Evolutionary conservation across 2,888 invertebrate genomes (phyloP).

Genomic region (Leptinotarsa haldemani): DNA sequence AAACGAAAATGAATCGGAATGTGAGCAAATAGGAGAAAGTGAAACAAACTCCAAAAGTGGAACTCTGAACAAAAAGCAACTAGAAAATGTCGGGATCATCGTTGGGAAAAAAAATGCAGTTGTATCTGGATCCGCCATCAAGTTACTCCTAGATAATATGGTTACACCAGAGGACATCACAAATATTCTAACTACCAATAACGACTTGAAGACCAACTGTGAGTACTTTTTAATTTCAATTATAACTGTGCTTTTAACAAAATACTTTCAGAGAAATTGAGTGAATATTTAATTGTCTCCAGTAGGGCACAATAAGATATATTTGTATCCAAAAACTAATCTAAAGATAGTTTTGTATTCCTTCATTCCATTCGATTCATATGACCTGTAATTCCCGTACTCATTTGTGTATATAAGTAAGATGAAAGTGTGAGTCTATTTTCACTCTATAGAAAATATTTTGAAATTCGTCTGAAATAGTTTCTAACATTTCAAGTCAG

Average conservation of each 20-base stretch:
- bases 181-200: constrained; percentile 28
- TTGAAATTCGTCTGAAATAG: too few species aligned
- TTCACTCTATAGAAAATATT: too few species aligned
- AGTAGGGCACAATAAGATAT: too few species aligned
- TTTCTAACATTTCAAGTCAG: too few species aligned
- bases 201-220: constrained; percentile 27
- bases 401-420: too few species aligned
- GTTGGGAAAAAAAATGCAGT: constrained; percentile 21
- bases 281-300: too few species aligned
- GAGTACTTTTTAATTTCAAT: constrained; percentile 15
- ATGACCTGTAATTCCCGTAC: too few species aligned
- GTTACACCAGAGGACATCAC: constrained; percentile 29
- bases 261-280: too few species aligned
- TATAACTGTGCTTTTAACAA: not conserved
- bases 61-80: constrained; percentile 3
- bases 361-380: too few species aligned
- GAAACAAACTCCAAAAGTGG: not conserved
- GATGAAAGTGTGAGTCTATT: too few species aligned
- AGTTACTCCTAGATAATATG: constrained; percentile 36
- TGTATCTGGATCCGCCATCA: constrained; percentile 35
- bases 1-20: not conserved
- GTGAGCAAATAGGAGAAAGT: not conserved
- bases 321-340: too few species aligned
- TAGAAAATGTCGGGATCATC: constrained; percentile 23
- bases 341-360: too few species aligned